Evolutionary conservation across 2,888 invertebrate genomes (phyloP).

Genomic region (Bombylius major): DNA sequence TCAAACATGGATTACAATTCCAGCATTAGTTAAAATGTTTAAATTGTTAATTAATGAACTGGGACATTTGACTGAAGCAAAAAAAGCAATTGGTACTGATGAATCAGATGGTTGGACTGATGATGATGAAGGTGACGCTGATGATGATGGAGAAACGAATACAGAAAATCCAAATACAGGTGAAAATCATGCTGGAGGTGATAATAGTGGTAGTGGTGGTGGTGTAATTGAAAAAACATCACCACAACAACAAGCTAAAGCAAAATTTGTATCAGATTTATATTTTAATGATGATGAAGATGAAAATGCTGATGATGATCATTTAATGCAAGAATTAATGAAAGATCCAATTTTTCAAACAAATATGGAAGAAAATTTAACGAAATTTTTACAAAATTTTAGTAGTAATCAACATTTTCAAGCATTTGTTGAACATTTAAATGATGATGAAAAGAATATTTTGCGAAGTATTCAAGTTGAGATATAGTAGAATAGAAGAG

Average conservation of each 20-base stretch:
- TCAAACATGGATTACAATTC: constrained; percentile 47
- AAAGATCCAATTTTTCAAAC: constrained; percentile 50
- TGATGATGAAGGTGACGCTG: constrained; percentile 14
- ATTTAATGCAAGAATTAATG: constrained; percentile 48
- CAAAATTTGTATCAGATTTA: constrained; percentile 28
- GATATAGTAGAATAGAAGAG: constrained; percentile 1
- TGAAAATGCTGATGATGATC: constrained; percentile 37
- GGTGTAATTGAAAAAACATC: constrained; percentile 9
- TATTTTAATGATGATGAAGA: constrained; percentile 29
- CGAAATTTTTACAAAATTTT: constrained; percentile 49
- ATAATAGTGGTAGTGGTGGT: constrained; percentile 23
- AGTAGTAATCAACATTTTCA: constrained; percentile 49
- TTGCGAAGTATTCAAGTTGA: constrained; percentile 26
- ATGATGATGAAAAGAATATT: constrained; percentile 41
- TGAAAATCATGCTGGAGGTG: constrained; percentile 35
- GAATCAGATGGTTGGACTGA: constrained; percentile 27
- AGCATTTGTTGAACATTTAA: constrained; percentile 48
- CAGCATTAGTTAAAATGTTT: constrained; percentile 56
- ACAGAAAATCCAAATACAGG: constrained; percentile 21
- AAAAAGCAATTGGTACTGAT: constrained; percentile 18
- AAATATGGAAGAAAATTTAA: constrained; percentile 48
- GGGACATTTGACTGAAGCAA: constrained; percentile 42
- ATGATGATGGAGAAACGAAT: neutral
- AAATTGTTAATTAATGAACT: constrained; percentile 56
- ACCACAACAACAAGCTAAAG: constrained; percentile 21